phyloP scores from a whole-genome alignment of 2,113 vertebrate species.

The Pseudopodoces humilis region DNA sequence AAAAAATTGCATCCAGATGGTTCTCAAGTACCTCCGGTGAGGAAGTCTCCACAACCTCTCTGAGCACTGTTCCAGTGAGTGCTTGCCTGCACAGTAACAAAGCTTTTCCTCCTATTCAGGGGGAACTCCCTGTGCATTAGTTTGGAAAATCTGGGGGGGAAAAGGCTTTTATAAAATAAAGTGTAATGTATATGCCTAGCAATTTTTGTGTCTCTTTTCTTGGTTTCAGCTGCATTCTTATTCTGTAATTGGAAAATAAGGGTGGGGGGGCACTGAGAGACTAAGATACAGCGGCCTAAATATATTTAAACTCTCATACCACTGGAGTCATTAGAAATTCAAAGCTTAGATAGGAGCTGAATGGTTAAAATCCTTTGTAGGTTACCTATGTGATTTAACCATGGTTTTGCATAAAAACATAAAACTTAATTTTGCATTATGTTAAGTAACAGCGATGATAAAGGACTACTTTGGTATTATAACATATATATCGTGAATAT shows the following conservation, averaged over 20 bases:
- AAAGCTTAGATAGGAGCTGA: background rate
- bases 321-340: background rate
- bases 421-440: background rate
- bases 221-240: background rate
- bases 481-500: background rate
- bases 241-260: background rate
- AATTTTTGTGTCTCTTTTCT: background rate
- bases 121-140: background rate
- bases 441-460: background rate
- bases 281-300: background rate
- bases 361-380: background rate
- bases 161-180: background rate
- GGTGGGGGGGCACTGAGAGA: background rate
- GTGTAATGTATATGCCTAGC: rapidly evolving
- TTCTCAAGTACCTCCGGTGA: background rate
- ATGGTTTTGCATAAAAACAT: background rate
- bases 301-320: background rate
- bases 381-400: background rate
- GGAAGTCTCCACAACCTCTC: background rate
- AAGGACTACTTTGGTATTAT: background rate
- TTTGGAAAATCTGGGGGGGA: background rate
- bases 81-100: too few species aligned
- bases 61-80: rapidly evolving
- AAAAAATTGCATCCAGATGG: background rate
- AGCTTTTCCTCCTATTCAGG: background rate